Evolutionary conservation across 2,797 vertebrate genomes (phyloP).

Genomic region (Galaxias olidus): DNA sequence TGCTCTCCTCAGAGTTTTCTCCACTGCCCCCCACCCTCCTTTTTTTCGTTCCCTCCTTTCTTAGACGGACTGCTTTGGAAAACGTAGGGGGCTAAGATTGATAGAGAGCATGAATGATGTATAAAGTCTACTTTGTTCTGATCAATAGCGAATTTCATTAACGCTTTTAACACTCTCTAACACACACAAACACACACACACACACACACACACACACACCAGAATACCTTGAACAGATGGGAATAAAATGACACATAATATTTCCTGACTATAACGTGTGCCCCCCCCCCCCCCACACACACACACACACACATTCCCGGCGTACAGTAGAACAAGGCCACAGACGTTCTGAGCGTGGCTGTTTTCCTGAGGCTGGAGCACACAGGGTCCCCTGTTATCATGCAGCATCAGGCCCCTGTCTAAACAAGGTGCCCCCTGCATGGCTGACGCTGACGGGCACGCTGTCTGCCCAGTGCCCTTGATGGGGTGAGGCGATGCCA

Average conservation of each 20-base stretch:
- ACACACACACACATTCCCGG: too few relatives aligned
- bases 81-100: constrained; percentile 77
- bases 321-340: too few relatives aligned
- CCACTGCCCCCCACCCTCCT: constrained; percentile 32
- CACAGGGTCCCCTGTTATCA: constrained; percentile 44
- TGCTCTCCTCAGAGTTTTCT: constrained; percentile 61
- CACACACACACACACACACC: constrained; percentile 19
- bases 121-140: constrained; percentile 82
- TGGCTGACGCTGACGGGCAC: constrained; percentile 56
- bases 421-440: constrained; percentile 63
- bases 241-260: constrained; percentile 6
- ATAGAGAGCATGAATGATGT: constrained; percentile 85
- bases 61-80: constrained; percentile 77
- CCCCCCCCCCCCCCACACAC: neutral
- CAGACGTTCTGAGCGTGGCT: too few relatives aligned
- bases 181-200: constrained; percentile 25
- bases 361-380: neutral
- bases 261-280: constrained; percentile 14
- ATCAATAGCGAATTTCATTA: constrained; percentile 84
- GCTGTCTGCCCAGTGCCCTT: constrained; percentile 42
- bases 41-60: constrained; percentile 50
- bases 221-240: constrained; percentile 4
- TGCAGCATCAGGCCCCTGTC: constrained; percentile 44
- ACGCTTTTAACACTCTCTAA: constrained; percentile 32
- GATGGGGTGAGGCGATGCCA: constrained; percentile 54